Evolutionary conservation across 2,888 invertebrate genomes (phyloP).

Genomic region (Acholoe squamosa): DNA sequence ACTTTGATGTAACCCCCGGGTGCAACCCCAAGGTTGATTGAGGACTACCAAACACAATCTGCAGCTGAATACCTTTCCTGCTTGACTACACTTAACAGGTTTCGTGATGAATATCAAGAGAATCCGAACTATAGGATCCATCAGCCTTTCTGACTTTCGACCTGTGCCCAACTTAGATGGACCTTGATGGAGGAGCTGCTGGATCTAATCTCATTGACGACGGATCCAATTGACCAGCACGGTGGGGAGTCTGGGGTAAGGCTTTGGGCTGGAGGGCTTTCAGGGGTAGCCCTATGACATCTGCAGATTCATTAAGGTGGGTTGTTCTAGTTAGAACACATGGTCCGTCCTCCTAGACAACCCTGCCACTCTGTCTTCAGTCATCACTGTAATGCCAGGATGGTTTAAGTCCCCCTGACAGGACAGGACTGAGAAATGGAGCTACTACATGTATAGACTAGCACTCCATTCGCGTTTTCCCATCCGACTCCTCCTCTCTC

Average conservation of each 20-base stretch:
- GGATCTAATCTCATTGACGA: background rate
- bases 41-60: too few species aligned
- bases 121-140: background rate
- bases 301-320: background rate
- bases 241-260: background rate
- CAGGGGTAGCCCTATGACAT: background rate
- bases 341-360: background rate
- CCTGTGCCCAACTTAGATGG: background rate
- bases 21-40: too few species aligned
- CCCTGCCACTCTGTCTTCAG: background rate
- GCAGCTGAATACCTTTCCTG: too few species aligned
- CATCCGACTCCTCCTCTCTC: too few species aligned
- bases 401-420: too few species aligned
- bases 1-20: too few species aligned
- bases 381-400: too few species aligned
- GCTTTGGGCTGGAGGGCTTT: background rate
- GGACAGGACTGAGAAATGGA: too few species aligned
- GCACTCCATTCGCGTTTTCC: too few species aligned
- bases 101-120: too few species aligned
- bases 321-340: background rate
- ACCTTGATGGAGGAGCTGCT: background rate
- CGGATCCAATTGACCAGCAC: background rate
- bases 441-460: too few species aligned
- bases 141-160: background rate
- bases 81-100: too few species aligned